These are phyloP conservation scores for Drosophila pandora DNA, from an alignment of 1,140 invertebrate genomes.

Conservation along the genomic window DNA sequence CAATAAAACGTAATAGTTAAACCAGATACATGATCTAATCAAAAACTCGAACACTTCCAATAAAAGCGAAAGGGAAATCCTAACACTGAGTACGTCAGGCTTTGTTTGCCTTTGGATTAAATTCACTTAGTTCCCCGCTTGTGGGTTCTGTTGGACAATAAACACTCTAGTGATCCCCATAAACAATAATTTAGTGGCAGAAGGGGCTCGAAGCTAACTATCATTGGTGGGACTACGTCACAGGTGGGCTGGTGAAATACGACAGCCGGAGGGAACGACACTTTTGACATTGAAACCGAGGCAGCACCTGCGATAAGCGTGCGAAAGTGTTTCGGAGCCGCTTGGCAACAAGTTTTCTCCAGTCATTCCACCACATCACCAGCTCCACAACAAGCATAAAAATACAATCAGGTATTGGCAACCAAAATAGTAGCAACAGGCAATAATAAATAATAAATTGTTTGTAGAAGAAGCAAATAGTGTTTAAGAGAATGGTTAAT, in stretches of 20 bases:
- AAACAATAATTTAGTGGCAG: constrained; percentile 25
- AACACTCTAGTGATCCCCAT: constrained; percentile 35
- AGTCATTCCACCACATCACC: neutral
- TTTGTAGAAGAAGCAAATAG: neutral
- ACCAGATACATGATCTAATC: constrained; percentile 14
- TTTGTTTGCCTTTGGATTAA: constrained; percentile 10
- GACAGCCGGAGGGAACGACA: constrained; percentile 52
- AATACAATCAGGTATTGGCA: neutral
- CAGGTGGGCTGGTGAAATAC: constrained; percentile 61
- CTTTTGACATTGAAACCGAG: constrained; percentile 73
- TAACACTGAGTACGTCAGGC: constrained; percentile 5
- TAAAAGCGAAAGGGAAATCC: constrained; percentile 10
- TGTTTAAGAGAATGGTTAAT: neutral
- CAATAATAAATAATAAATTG: neutral
- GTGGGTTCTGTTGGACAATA: constrained; percentile 5
- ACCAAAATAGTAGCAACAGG: neutral
- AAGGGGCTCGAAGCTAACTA: constrained; percentile 14
- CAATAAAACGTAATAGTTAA: neutral
- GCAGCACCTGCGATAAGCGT: constrained; percentile 49
- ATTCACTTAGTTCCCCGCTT: neutral
- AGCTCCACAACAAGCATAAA: constrained; percentile 7
- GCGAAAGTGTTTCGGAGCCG: constrained; percentile 37
- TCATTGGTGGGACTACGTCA: constrained; percentile 54
- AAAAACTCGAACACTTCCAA: constrained; percentile 8
- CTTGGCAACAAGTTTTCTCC: constrained; percentile 59